These are phyloP conservation scores for Hycleus phaleratus DNA, from an alignment of 1,140 invertebrate genomes.

Conservation along the genomic window DNA sequence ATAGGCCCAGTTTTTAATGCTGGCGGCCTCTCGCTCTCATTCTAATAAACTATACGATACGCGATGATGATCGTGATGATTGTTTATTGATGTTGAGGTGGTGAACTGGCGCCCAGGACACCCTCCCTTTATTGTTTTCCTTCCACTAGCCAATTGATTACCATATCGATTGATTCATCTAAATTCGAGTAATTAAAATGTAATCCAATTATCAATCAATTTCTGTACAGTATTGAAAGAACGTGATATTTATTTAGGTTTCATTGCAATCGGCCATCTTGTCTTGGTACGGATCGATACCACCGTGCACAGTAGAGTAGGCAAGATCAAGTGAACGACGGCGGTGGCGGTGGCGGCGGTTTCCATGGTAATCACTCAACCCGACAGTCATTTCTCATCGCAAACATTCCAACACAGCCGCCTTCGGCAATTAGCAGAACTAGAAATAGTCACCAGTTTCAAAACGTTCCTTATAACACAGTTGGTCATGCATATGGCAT, in stretches of 20 bases:
- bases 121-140: too few relatives aligned
- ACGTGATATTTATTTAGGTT: too few relatives aligned
- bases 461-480: slow-evolving; percentile 20
- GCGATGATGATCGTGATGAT: too few relatives aligned
- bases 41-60: too few relatives aligned
- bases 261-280: slow-evolving; percentile 22
- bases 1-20: slow-evolving; percentile 35
- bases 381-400: slow-evolving; percentile 38
- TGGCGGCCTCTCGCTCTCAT: slow-evolving; percentile 22
- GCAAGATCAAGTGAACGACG: slow-evolving; percentile 23
- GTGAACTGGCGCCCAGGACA: too few relatives aligned
- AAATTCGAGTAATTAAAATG: neutral
- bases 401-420: slow-evolving; percentile 33
- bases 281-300: slow-evolving; percentile 26
- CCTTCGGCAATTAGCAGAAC: slow-evolving; percentile 40
- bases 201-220: neutral
- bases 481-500: slow-evolving; percentile 16
- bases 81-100: too few relatives aligned
- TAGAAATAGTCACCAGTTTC: slow-evolving; percentile 34
- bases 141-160: too few relatives aligned
- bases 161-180: slow-evolving; percentile 22
- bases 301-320: slow-evolving; percentile 1
- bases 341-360: slow-evolving; percentile 25
- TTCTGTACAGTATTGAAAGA: too few relatives aligned
- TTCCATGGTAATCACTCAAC: slow-evolving; percentile 36